Conservation (phyloP, 2,797 vertebrate species). For the Tragopan temminckii region DNA sequence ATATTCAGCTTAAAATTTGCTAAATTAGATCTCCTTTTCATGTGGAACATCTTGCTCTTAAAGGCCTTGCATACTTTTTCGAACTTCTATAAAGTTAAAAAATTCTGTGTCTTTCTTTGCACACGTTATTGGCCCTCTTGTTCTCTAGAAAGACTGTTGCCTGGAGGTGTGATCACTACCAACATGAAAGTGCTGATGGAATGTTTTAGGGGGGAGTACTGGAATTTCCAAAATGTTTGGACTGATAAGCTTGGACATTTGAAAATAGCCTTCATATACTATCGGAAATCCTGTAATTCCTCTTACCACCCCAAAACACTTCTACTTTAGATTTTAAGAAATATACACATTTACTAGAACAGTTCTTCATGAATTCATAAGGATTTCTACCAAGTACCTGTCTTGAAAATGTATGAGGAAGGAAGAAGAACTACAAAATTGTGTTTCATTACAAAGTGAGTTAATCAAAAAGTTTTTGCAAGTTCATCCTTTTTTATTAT, state of each 20-base stretch:
- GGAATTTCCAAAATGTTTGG: neutral
- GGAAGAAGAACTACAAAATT: neutral
- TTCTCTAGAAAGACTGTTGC: neutral
- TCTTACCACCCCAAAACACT: neutral
- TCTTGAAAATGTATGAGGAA: constrained; percentile 26
- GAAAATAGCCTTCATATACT: neutral
- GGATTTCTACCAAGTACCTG: neutral
- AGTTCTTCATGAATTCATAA: neutral
- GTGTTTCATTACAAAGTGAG: neutral
- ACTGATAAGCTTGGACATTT: neutral
- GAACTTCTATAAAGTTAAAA: neutral
- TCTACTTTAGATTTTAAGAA: neutral
- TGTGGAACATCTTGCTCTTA: neutral
- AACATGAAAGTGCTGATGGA: neutral
- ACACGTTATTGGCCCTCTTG: neutral
- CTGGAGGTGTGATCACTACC: rapidly evolving
- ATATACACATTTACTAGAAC: neutral
- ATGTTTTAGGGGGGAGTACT: neutral
- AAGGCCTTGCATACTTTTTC: neutral
- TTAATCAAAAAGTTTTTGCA: constrained; percentile 39
- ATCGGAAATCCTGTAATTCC: neutral
- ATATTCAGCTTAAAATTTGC: neutral
- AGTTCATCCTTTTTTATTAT: constrained; percentile 50
- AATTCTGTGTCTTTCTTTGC: neutral
- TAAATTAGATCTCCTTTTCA: neutral